A percentile compares a stretch with the other conserved stretches of the same genome.
phyloP scores from a whole-genome alignment of 2,888 invertebrate species.

The Idaea aversata region DNA sequence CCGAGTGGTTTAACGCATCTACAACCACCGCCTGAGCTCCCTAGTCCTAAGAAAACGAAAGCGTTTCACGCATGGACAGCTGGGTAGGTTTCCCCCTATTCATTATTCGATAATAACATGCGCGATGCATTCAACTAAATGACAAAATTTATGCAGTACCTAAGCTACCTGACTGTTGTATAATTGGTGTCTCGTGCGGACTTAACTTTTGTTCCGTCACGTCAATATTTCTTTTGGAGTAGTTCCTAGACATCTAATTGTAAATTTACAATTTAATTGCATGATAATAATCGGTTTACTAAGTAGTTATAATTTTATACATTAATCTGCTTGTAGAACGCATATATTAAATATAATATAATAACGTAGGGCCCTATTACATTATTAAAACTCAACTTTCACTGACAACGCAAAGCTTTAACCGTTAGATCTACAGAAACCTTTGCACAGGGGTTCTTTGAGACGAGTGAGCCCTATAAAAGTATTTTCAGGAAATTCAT shows the following conservation, averaged over 20 bases:
- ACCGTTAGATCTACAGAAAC: too few species aligned
- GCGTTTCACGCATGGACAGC: constrained; percentile 67
- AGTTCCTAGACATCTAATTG: constrained; percentile 18
- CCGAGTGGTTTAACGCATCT: constrained; percentile 36
- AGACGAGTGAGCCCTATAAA: too few species aligned
- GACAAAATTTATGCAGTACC: constrained; percentile 43
- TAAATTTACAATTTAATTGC: constrained; percentile 16
- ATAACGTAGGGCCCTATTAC: background rate
- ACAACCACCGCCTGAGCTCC: constrained; percentile 39
- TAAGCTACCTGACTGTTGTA: constrained; percentile 20
- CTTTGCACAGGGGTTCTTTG: too few species aligned
- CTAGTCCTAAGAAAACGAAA: constrained; percentile 74
- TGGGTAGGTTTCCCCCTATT: constrained; percentile 67
- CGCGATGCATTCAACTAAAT: constrained; percentile 57
- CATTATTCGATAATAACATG: constrained; percentile 62
- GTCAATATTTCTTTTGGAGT: constrained; percentile 11
- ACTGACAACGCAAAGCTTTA: too few species aligned
- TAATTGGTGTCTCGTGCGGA: constrained; percentile 51
- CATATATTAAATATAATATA: background rate
- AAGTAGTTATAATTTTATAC: background rate
- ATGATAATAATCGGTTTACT: constrained; percentile 7
- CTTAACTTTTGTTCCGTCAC: constrained; percentile 57
- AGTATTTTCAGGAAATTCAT: too few species aligned
- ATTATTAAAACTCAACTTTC: background rate
- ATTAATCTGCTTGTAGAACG: background rate